Base-by-base conservation (phyloP, 2,797 vertebrate genomes). In the Harpagifer antarcticus region DNA sequence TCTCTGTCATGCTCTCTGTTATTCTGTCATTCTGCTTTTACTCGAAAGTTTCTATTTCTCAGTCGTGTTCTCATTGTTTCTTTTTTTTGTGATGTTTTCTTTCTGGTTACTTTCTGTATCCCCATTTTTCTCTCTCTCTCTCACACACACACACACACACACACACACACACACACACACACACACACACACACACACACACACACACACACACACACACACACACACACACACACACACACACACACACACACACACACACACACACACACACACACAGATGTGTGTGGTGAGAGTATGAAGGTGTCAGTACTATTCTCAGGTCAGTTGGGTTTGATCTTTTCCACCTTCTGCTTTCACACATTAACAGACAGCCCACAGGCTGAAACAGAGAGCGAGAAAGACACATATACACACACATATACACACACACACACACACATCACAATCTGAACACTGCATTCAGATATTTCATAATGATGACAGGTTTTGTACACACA, bases 331-430 rank as follows among this genome's bases (percentile, higher is more conserved):
- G 88, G 84, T 90, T 92, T 89, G 89, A 92, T 93, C 88, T 90
- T 88, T 92, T 94, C 90, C 86, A 92, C 88, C 89, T 89, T 86
- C 85, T 93, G 90, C 86, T 82, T 92, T 93, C 91, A 84, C 90
- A 93, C 91, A 88, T 92, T 88, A 89, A 87, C 81, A 83, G 82
- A 72, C 81, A 82, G 76, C 86, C 91, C 16, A 33, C 70, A 74
- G 85, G 86, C 90, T 78, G 79, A 84, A 87, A 85, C 78, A 88
- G 68, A 88, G 74, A 81, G 77, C 12, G 13, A 76, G 40, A 56
- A 37, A 68, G 56, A 74, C 3, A 40, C 9, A 56, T 0, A 40
- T 1, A 52, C 1, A 63, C 11, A 47, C 37, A 55, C 6, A 44
- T 71, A 45, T 37, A 44, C 37, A 52, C 11, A 47, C 37, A 60